phyloP scores from a whole-genome alignment of 2,888 invertebrate genomes.

The Drosophila anomalipes region DNA sequence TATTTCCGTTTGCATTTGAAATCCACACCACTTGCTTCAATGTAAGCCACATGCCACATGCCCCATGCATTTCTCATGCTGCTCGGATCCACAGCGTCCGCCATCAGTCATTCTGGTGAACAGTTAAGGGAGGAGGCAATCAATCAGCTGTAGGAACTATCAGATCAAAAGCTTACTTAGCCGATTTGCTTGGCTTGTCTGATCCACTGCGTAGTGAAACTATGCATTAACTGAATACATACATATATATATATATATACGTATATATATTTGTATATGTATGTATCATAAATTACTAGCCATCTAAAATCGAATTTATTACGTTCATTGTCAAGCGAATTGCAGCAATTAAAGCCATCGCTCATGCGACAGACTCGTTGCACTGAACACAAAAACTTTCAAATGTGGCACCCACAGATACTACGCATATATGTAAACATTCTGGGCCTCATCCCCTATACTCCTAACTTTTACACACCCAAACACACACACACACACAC shows the following conservation, averaged over 20 bases:
- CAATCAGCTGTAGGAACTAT: slow-evolving; percentile 70
- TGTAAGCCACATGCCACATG: slow-evolving; percentile 24
- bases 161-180: slow-evolving; percentile 32
- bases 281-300: slow-evolving; percentile 22
- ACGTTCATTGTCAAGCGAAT: slow-evolving; percentile 47
- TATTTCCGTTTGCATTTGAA: slow-evolving; percentile 63
- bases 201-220: slow-evolving; percentile 1
- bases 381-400: slow-evolving; percentile 36
- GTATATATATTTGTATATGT: slow-evolving; percentile 8
- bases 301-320: slow-evolving; percentile 35
- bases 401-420: slow-evolving; percentile 37
- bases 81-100: slow-evolving; percentile 3
- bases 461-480: neutral
- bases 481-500: slow-evolving; percentile 5
- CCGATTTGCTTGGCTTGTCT: neutral
- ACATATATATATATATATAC: neutral
- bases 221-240: slow-evolving; percentile 34
- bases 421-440: slow-evolving; percentile 8
- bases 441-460: neutral
- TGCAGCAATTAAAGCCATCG: slow-evolving; percentile 68
- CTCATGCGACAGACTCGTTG: slow-evolving; percentile 46
- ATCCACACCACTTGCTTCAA: slow-evolving; percentile 38
- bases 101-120: slow-evolving; percentile 52
- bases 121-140: slow-evolving; percentile 38
- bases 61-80: slow-evolving; percentile 16